Evolutionary conservation across 2,888 invertebrate species (phyloP), one percentile per base, ranked within the genome.

Genomic region (Capitulum mitella): DNA sequence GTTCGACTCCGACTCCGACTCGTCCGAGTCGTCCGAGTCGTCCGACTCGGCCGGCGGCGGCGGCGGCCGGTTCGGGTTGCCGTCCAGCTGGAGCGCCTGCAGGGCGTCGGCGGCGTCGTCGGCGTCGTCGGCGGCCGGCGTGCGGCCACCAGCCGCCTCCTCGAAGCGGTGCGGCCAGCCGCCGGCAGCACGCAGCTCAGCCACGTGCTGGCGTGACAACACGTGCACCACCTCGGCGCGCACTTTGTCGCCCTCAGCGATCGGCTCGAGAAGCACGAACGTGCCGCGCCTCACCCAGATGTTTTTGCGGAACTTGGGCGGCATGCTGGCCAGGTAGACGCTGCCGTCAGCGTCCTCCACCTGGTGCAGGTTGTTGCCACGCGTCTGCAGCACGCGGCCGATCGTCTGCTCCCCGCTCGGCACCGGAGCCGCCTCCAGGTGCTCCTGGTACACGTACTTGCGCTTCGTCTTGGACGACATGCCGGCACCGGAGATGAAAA

Each of bases 231-330:
- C 97, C 88, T 98, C 98, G 0, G 92, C 98, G 84, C 93, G 93
- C 26, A 89, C 89, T 88, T 96, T 97, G 83, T 93, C 92, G 26
- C 97, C 97, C 86, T 98, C 98, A 61, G 89, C 87, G 80, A 99
- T 98, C 0, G 94, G 92, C 84, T 96, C 94, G 0, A 97, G 90
- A 1, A 98, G 86, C 43, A 98, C 90, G 85, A 90, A 98, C 86
- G 94, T 92, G 8, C 96, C 96, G 78, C 94, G 89, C 85, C 95
- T 96, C 0, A 98, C 92, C 95, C 96, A 99, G 77, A 97, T 91
- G 84, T 93, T 94, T 85, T 92, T 93, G 22, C 97, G 89, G 84
- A 94, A 98, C 84, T 97, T 98, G 26, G 90, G 91, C 12, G 98
- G 98, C 98, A 99, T 98, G 58, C 95, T 94, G 12, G 92, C 95